phyloP scores from a whole-genome alignment of 2,113 vertebrate genomes.

The Muscicapa adusta region DNA sequence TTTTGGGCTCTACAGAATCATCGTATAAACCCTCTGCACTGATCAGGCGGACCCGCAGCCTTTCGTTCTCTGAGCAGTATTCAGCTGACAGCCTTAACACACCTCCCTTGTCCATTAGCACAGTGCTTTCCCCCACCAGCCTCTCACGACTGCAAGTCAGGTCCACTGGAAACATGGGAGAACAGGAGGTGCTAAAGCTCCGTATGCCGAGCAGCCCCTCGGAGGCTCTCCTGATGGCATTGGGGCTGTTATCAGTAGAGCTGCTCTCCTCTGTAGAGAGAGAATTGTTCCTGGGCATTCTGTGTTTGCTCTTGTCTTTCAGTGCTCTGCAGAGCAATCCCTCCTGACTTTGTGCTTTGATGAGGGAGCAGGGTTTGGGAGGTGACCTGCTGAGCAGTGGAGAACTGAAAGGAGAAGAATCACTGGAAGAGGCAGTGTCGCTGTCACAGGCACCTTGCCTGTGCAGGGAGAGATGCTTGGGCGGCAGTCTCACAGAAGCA shows the following conservation, averaged over 20 bases:
- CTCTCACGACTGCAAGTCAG: slow-evolving; percentile 70
- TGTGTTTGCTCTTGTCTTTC: slow-evolving; percentile 60
- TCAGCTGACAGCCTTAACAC: slow-evolving; percentile 80
- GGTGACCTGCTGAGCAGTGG: slow-evolving; percentile 74
- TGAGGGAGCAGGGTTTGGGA: slow-evolving; percentile 66
- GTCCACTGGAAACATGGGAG: slow-evolving; percentile 71
- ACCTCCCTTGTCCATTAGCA: slow-evolving; percentile 75
- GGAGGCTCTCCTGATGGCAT: slow-evolving; percentile 76
- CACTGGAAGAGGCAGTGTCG: slow-evolving; percentile 80
- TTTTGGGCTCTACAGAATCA: slow-evolving; percentile 74
- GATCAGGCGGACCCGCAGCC: slow-evolving; percentile 84
- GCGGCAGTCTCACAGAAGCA: slow-evolving; percentile 65
- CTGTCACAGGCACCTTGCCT: slow-evolving; percentile 79
- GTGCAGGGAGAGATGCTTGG: slow-evolving; percentile 36
- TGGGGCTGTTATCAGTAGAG: slow-evolving; percentile 88
- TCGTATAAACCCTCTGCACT: slow-evolving; percentile 79
- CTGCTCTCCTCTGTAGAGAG: slow-evolving; percentile 88
- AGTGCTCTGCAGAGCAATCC: slow-evolving; percentile 73
- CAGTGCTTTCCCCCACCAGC: slow-evolving; percentile 76
- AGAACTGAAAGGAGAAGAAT: slow-evolving; percentile 83
- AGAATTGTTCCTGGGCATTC: slow-evolving; percentile 80
- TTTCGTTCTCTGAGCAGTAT: slow-evolving; percentile 76
- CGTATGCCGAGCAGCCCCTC: slow-evolving; percentile 62
- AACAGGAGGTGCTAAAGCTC: not conserved
- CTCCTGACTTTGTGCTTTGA: slow-evolving; percentile 80